Base-by-base conservation (phyloP, 2,888 invertebrate species). In the Priocnemis perturbator region DNA sequence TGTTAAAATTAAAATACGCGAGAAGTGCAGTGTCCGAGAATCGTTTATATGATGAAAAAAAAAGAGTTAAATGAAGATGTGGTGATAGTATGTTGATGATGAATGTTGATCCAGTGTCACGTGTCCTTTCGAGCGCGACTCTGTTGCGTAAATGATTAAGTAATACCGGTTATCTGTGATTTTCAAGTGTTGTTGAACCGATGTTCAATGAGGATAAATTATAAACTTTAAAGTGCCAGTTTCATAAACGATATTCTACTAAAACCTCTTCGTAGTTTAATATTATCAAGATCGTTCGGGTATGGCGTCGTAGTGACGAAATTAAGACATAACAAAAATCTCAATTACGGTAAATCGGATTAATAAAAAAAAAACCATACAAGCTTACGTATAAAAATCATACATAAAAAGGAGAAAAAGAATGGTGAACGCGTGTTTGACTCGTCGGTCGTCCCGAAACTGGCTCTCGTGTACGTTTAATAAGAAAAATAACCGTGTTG, bases 201-300 rank as follows among this genome's bases (percentile, higher is more conserved):
- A 60, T 53, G 57, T 23, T 19, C 17, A 19, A 56, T 57, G 26
- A 21, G 19, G 57, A 61, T 44, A 50, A 44, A 64, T 57, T 26
- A 60, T 11, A 58, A 66, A 59, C 58, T 71, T 73, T 71, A 67
- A 77, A 79, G 78, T 78, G 78, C 78, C 78, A 79, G 74, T 78
- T 78, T 79, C 69, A 3, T 73, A 73, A 60, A 64, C 52, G 64
- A 50, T 30, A 58, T 47, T 68, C 59, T 47, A 57, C 64, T 50
- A 50, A 50, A 37, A 37, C 37, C 37, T 37, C 37, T 37, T 37
- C 37, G 37, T 37, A 3, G 37, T 11, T 11, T 37, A 50, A 50
- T 5, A 50, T 50, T 50, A 1, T 50, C 19, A 50, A 50, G 50
- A 50, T 50, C 50, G 50, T 19, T 50, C 55, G 23, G 21, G 11